Base-by-base conservation (phyloP, 2,113 vertebrate genomes). In the Cyrtonyx montezumae region DNA sequence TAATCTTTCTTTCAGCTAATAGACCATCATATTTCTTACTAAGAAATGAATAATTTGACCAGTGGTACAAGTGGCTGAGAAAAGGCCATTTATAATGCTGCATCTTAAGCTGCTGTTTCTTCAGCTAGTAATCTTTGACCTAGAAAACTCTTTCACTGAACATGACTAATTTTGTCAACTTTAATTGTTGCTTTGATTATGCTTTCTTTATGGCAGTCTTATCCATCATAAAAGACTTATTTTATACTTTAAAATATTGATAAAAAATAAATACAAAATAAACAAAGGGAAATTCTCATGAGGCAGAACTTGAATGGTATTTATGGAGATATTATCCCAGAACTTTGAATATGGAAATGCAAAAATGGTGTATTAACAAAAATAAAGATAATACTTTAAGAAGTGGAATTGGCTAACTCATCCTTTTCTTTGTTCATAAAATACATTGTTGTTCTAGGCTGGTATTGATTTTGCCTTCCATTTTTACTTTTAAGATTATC, bases 1-100 rank as follows among this genome's bases (percentile, higher is more conserved):
- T 97, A 78, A 96, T 97, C 93, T 95, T 96, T 97, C 96, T 97
- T 96, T 95, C 93, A 69, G 30, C 85, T 97, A 97, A 98, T 96
- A 95, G 94, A 90, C 84, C 80, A 93, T 96, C 95, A 51, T 96
- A 97, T 96, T 98, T 96, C 96, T 96, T 92, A 88, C 96, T 86
- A 94, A 95, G 91, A 90, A 96, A 97, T 96, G 84, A 97, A 93
- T 90, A 84, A 96, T 94, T 96, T 2, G 79, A 95, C 87, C 86
- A 95, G 74, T 87, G 85, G 69, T 95, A 91, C 86, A 96, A 97
- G 92, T 83, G 87, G 84, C 89, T 97, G 91, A 93, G 90, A 97
- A 88, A 95, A 96, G 76, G 90, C 77, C 76, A 96, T 97, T 97
- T 97, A 97, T 97, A 97, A 96, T 59, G 45, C 66, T 93, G 90